Percentiles rank a stretch among this genome's conserved stretches.
These are phyloP conservation scores for Rousettus leschenaultii DNA, from an alignment of 2,113 vertebrate species.

Conservation along the genomic window DNA sequence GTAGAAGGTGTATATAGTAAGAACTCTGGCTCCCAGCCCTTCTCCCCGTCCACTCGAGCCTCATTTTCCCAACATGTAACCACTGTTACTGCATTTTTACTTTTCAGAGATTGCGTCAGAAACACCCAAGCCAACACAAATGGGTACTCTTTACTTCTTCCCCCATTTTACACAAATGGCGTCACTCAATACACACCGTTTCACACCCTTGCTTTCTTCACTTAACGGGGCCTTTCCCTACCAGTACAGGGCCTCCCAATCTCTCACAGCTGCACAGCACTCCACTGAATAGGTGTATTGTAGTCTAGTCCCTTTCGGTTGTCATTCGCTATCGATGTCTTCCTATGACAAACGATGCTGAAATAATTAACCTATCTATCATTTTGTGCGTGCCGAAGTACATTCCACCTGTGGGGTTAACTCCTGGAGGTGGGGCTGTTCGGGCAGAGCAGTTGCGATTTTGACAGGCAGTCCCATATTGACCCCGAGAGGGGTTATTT, in stretches of 20 bases:
- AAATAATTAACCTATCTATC: neutral
- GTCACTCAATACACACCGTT: neutral
- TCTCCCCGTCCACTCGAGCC: neutral
- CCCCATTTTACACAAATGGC: neutral
- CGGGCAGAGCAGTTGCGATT: neutral
- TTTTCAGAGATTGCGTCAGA: neutral
- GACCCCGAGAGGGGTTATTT: neutral
- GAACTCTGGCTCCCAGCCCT: neutral
- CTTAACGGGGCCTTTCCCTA: neutral
- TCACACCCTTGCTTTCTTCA: neutral
- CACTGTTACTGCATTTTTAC: neutral
- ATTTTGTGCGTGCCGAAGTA: neutral
- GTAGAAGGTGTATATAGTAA: neutral
- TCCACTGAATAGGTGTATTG: neutral
- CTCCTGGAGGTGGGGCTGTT: neutral
- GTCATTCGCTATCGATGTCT: neutral
- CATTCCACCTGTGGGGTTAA: neutral
- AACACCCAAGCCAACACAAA: neutral
- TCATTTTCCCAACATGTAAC: neutral
- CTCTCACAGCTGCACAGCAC: neutral
- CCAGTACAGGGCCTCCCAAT: too few relatives aligned
- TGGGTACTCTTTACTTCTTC: neutral
- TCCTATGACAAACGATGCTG: neutral
- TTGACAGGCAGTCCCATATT: neutral
- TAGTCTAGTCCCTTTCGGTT: neutral